Conservation (phyloP, 2,888 invertebrate species). For the Lasioglossum oenotherae region DNA sequence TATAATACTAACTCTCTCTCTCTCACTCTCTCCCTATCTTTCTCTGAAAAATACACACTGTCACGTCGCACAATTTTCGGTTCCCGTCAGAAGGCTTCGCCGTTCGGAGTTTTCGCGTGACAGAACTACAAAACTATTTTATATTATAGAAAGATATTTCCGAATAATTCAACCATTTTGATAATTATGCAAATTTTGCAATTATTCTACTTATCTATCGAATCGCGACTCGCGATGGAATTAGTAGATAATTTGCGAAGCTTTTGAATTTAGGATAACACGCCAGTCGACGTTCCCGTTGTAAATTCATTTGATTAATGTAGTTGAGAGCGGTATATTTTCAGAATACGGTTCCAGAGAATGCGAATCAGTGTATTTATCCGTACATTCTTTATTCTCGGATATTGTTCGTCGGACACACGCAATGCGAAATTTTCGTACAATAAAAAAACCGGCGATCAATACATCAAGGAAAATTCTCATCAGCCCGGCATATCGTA, state of each 20-base stretch:
- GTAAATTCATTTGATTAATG: not conserved
- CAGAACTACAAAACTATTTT: too few species aligned
- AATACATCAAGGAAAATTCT: constrained; percentile 2
- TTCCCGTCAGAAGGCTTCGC: too few species aligned
- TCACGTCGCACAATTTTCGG: too few species aligned
- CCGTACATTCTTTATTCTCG: not conserved
- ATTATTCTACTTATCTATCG: not conserved
- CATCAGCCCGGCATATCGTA: not conserved
- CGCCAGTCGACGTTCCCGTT: not conserved
- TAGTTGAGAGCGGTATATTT: not conserved
- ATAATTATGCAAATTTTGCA: not conserved
- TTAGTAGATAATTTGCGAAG: not conserved
- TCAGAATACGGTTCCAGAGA: not conserved
- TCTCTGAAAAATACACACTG: too few species aligned
- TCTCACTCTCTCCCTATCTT: too few species aligned
- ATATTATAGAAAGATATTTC: too few species aligned
- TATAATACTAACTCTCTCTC: too few species aligned
- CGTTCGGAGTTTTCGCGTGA: too few species aligned
- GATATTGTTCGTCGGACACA: too few species aligned
- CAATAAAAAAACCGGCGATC: not conserved
- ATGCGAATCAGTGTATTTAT: not conserved
- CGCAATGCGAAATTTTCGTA: not conserved
- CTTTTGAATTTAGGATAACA: not conserved
- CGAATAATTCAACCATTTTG: not conserved
- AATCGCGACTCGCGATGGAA: not conserved